A percentile compares a stretch with the other conserved stretches of the same genome.
Evolutionary conservation across 2,888 invertebrate genomes (phyloP).

Genomic region (Polietes domitor): DNA sequence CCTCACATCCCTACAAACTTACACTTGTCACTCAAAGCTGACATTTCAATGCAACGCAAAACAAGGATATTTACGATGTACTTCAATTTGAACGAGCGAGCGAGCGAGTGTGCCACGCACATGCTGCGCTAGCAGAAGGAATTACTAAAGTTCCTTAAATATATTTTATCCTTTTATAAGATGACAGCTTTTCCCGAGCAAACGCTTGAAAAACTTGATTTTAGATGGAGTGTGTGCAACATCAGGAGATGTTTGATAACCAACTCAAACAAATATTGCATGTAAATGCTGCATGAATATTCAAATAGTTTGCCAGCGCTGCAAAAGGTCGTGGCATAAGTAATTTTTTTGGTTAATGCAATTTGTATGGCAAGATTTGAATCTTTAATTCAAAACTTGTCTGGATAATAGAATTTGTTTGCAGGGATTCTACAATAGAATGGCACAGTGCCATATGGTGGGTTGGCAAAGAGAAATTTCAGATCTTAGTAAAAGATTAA

Average conservation of each 20-base stretch:
- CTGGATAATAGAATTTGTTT: not conserved
- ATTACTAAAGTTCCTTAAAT: not conserved
- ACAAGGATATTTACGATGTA: not conserved
- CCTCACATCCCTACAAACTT: conserved; percentile 34
- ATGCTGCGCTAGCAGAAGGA: not conserved
- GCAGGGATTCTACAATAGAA: no score
- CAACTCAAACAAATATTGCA: not conserved
- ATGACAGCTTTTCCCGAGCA: conserved; percentile 20
- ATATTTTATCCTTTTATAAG: conserved; percentile 11
- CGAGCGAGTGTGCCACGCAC: not conserved
- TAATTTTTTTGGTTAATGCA: not conserved
- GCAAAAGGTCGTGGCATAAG: not conserved
- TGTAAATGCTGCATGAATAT: conserved; percentile 27
- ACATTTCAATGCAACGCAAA: conserved; percentile 71
- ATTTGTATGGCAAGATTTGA: not conserved
- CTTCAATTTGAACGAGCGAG: not conserved
- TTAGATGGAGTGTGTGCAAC: not conserved
- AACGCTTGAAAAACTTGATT: not conserved
- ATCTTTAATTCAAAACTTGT: not conserved
- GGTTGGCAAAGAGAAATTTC: no score
- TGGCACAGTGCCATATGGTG: no score
- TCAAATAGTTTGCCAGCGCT: conserved; percentile 7
- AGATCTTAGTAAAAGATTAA: no score
- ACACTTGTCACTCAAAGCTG: conserved; percentile 64
- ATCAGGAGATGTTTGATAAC: not conserved